Percentiles rank a stretch among this genome's conserved stretches.
These are phyloP conservation scores for Sphaeramia orbicularis DNA, from an alignment of 2,797 vertebrate genomes.

Conservation along the genomic window DNA sequence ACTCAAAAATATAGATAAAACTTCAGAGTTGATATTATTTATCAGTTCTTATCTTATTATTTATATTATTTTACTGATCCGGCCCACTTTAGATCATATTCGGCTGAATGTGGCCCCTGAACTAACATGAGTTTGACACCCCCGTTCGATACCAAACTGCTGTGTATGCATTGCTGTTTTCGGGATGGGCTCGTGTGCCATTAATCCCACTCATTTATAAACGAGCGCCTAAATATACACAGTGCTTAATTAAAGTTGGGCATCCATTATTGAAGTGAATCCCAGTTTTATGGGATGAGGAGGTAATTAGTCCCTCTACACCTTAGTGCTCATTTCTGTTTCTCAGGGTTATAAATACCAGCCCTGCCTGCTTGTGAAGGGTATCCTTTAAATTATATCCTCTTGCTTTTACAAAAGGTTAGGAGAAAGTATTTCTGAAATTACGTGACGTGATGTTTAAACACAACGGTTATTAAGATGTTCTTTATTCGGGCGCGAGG, in stretches of 20 bases:
- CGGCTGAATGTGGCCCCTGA: too few species aligned
- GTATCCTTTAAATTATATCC: constrained; percentile 74
- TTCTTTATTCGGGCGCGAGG: constrained; percentile 36
- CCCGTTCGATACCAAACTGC: constrained; percentile 40
- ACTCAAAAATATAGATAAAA: too few species aligned
- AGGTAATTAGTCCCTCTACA: constrained; percentile 83
- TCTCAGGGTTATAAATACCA: constrained; percentile 77
- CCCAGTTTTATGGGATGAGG: constrained; percentile 80
- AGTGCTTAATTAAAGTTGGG: constrained; percentile 84
- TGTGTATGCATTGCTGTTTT: constrained; percentile 63
- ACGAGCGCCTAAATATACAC: constrained; percentile 82
- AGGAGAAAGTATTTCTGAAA: constrained; percentile 67
- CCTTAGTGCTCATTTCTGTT: constrained; percentile 73
- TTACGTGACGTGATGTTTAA: constrained; percentile 69
- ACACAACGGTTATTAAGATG: constrained; percentile 38
- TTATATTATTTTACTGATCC: too few species aligned
- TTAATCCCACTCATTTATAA: constrained; percentile 82
- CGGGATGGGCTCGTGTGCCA: constrained; percentile 56
- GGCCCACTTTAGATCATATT: too few species aligned
- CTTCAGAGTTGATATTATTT: too few species aligned
- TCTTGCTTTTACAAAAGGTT: constrained; percentile 65
- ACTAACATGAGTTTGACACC: too few species aligned
- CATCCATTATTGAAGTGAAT: constrained; percentile 82
- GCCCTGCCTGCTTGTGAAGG: constrained; percentile 64
- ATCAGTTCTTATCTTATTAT: too few species aligned